Evolutionary conservation across 64 coral and sea anemone species (phyloP), one percentile per base, ranked within the genome.

Genomic region (Dendronephthya gigantea): DNA sequence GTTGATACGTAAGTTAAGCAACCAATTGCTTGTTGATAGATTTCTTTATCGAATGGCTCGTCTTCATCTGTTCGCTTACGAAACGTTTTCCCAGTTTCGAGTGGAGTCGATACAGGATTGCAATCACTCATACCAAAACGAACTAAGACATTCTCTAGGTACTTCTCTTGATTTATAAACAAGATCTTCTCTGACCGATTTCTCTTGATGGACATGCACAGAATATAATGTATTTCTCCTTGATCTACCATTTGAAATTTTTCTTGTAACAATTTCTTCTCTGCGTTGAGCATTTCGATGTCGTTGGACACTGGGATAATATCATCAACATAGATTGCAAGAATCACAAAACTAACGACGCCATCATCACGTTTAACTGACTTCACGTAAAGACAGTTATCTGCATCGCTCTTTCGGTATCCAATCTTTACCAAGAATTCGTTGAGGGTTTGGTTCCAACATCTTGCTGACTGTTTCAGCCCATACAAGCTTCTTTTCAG

Each of bases 341-440:
- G 41, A 13, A 87, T 75, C n/a, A 87, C 85, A 87, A 87, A 74
- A 49, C 38, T 74, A 8, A 75, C 76, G 59, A 74, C 31, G 31
- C 85, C 85, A 87, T 87, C 59, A 25, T 43, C 65, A 28, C 47
- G 59, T 87, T 87, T 74, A 35, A 87, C 35, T 74, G 85, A 74
- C 40, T 87, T 74, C 27, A 87, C 85, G 17, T 87, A 87, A 7
- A 87, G 12, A 47, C 85, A 87, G 8, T 30, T 45, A 48, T 87
- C 85, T 27, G 85, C 85, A 40, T 76, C 40, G 32, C 65, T 76
- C 76, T 68, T 68, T 7, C 68, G 35, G 28, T 87, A 87, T 29
- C 72, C 58, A 76, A 31, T 72, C 65, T 39, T 35, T 35, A 74
- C 76, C 14, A 87, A 32, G 49, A 48, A 75, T 8, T 72, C 40